Conservation (phyloP, 2,888 invertebrate genomes). For the Microctonus aethiopoides region DNA sequence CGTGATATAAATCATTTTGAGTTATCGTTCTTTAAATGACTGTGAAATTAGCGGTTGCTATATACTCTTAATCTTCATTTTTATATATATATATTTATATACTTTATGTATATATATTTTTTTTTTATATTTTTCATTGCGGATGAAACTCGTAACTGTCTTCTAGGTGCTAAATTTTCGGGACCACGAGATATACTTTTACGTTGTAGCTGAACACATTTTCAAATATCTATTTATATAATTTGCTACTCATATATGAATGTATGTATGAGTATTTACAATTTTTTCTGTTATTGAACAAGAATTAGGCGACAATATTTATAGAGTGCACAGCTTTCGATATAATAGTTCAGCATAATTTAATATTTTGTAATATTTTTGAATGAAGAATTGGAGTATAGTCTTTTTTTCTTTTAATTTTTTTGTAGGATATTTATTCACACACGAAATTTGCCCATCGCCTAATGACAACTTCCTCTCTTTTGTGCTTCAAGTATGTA, state of each 20-base stretch:
- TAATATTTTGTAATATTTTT: too few species aligned
- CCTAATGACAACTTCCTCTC: too few species aligned
- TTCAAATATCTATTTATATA: neutral
- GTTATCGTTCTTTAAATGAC: constrained; percentile 65
- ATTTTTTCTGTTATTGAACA: neutral
- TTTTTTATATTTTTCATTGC: constrained; percentile 36
- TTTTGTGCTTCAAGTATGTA: too few species aligned
- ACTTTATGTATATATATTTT: constrained; percentile 10
- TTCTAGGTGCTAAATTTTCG: constrained; percentile 64
- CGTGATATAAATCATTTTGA: constrained; percentile 62
- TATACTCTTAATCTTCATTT: constrained; percentile 39
- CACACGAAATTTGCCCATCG: too few species aligned
- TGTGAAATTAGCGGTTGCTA: constrained; percentile 67
- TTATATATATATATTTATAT: neutral
- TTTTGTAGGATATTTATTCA: too few species aligned
- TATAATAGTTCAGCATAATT: too few species aligned
- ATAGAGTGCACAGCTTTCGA: too few species aligned
- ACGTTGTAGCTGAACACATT: neutral
- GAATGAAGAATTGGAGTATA: too few species aligned
- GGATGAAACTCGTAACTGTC: constrained; percentile 64
- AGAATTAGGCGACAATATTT: too few species aligned
- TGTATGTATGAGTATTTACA: neutral
- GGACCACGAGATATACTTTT: neutral
- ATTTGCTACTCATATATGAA: too few species aligned
- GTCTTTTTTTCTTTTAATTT: too few species aligned